Base-by-base conservation (phyloP, 2,888 invertebrate species). In the Pyrgus malvae region DNA sequence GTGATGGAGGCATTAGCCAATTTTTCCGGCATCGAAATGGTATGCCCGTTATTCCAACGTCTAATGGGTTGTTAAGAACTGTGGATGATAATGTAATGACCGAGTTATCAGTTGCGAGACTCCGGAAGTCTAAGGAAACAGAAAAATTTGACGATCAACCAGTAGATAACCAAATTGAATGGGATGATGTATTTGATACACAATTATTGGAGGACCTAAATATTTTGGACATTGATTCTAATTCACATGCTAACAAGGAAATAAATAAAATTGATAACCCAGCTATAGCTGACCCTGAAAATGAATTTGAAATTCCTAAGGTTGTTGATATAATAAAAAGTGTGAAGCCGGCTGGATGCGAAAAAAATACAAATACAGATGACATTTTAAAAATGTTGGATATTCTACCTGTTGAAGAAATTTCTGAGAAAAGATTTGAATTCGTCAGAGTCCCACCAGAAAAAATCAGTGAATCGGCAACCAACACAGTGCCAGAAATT, bases 181-280 rank as follows among this genome's bases (percentile, higher is more conserved):
- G 84, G 85, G 64, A 72, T 56, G 67, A 83, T 41, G 80, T 87
- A 74, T 76, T 85, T 61, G 84, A 84, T 62, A 66, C 67, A 16
- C 76, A 83, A 53, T 58, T 83, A 38, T 63, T 84, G 48, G 50
- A 59, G 6, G 45, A 40, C 9, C 31, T 53, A 29, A 21, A 31
- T 9, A 38, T 53, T 38, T 45, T 45, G 14, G 53, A 53, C 19
- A 45, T 45, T 2, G 21, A 53, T 12, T 37, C 21, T 3, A 45
- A 38, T 16, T 14, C 5, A 12, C 37, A 14, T 17, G 6, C 3
- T 19, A 4, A 35, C 16, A 37, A 35, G 14, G n/a, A 27, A 3
- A 12, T 27, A 12, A 2, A 2, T 1, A 19, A 12, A 27, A 19
- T 16, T 21, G 9, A 6, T 19, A 19, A 29, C 17, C 6, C 19